These are phyloP conservation scores for Caenorhabditis inopinata DNA, from an alignment of 1,140 invertebrate genomes.

Conservation along the genomic window DNA sequence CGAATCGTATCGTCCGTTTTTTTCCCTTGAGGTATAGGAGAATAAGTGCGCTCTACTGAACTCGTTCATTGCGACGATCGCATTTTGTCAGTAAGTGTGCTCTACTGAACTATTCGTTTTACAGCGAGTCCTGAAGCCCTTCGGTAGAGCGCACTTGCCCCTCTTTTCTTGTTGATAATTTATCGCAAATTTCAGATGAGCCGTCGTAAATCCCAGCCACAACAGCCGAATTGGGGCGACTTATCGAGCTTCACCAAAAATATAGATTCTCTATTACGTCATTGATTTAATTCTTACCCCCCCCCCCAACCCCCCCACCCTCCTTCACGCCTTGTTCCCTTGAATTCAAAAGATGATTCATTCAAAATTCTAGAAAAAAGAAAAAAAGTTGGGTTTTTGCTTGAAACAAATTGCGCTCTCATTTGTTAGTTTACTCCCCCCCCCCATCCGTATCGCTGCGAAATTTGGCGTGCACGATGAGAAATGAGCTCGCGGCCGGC, in stretches of 20 bases:
- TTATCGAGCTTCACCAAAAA: conserved; percentile 1
- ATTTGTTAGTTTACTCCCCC: neutral
- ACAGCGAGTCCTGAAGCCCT: neutral
- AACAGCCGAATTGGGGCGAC: conserved; percentile 6
- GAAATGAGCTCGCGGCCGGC: neutral
- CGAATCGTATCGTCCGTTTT: neutral
- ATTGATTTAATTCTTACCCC: neutral
- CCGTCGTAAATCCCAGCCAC: neutral
- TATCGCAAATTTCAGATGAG: neutral
- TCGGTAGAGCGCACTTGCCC: neutral
- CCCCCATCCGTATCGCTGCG: neutral
- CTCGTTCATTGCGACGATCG: too few species aligned
- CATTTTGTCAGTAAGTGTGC: neutral
- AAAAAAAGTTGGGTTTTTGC: neutral
- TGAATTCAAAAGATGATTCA: too few species aligned
- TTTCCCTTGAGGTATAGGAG: neutral
- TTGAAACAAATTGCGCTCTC: neutral
- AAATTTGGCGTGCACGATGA: neutral
- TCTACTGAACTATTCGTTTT: neutral
- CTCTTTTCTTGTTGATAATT: neutral
- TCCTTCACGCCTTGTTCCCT: too few species aligned
- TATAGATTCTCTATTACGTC: neutral
- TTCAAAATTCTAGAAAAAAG: too few species aligned
- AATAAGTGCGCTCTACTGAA: conserved; percentile 23
- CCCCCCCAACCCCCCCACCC: too few species aligned